Base-by-base conservation (phyloP, 2,113 vertebrate species). In the Craseonycteris thonglongyai region DNA sequence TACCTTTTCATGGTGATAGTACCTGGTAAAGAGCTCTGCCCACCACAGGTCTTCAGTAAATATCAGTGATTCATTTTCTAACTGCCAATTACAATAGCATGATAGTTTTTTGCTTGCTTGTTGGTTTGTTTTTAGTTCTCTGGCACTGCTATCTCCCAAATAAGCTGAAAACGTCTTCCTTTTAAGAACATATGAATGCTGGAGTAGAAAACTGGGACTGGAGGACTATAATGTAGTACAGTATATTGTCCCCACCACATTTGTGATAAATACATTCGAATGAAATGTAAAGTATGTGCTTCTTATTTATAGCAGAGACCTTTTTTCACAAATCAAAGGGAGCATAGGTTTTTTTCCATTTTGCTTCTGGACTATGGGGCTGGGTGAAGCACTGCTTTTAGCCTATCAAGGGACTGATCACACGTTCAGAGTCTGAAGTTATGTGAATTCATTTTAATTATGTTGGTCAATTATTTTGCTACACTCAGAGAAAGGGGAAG, bases 391-490 rank as follows among this genome's bases (percentile, higher is more conserved):
- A 91, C 42, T 30, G 40, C 87, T 97, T 96, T 97, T 94, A 97
- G 94, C 2, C 15, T 78, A 88, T 94, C 78, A 33, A 95, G 96
- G 49, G 47, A 30, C 58, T 45, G 38, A 90, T 94, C 68, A 33
- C 72, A 74, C 1, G 26, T 28, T 93, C 28, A 49, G 79, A 97
- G 63, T 86, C 49, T 95, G n/a, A 95, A 87, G 19, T 94, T 94
- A 86, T 0, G 0, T 7, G 51, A 59, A 95, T 94, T 97, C 79
- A 54, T 94, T 96, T 97, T 96, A 94, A 96, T 96, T 97, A 95
- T 75, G 61, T 63, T 93, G 47, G 65, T 96, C 78, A 92, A 90
- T 97, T 97, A 93, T 95, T 97, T 97, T 49, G 0, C 76, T 72
- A 18, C 35, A 13, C 45, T 90, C 78, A n/a, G 40, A 65, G 79